Percentiles rank a stretch among this genome's conserved stretches.
Evolutionary conservation across 2,113 vertebrate genomes (phyloP).

Genomic region (Triplophysa tibetana): DNA sequence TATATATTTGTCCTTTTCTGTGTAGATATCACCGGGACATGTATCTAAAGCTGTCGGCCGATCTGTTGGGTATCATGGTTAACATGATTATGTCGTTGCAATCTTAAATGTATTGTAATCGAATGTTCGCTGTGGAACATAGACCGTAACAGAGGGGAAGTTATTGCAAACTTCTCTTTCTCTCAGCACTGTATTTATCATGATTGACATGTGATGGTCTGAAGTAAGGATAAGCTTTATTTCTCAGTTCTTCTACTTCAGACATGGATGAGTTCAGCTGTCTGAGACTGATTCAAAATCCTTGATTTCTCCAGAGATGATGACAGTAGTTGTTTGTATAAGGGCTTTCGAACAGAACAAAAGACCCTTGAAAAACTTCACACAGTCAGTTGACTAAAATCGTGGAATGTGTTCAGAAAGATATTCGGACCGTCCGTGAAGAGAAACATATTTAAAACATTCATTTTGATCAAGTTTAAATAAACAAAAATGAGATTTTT

Average conservation of each 20-base stretch:
- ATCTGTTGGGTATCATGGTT: neutral
- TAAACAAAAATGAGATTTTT: too few relatives aligned
- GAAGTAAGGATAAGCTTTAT: slow-evolving; percentile 45
- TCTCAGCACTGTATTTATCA: slow-evolving; percentile 39
- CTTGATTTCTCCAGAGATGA: slow-evolving; percentile 51
- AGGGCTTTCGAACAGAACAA: neutral
- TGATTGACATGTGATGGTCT: slow-evolving; percentile 45
- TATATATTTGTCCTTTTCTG: too few relatives aligned
- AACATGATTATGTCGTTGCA: neutral
- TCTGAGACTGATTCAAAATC: slow-evolving; percentile 53
- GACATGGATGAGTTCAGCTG: slow-evolving; percentile 51
- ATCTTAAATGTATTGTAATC: neutral
- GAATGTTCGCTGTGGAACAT: neutral
- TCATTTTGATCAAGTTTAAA: too few relatives aligned
- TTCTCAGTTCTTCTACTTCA: slow-evolving; percentile 36
- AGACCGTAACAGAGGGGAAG: neutral
- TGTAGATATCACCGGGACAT: neutral
- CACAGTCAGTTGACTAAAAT: neutral
- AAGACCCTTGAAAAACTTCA: slow-evolving; percentile 13
- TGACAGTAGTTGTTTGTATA: slow-evolving; percentile 39
- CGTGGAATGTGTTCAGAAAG: neutral
- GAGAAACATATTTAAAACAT: too few relatives aligned
- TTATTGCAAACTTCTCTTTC: neutral
- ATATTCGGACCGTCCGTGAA: neutral
- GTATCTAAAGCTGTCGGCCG: neutral